Base-by-base conservation (phyloP, 1,140 invertebrate species). In the Gryon sp. region DNA sequence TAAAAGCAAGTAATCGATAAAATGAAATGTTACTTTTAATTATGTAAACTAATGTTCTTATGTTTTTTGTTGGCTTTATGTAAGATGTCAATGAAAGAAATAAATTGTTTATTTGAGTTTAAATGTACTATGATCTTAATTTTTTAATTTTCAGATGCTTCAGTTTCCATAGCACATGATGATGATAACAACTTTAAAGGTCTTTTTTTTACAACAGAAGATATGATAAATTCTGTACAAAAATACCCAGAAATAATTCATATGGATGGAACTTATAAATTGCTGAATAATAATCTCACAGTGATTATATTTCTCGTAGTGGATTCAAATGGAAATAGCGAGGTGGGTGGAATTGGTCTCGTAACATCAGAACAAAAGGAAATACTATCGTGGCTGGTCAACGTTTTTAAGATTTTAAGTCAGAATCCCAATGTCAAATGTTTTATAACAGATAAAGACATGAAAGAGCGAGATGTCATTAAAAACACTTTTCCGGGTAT, bases 351-450 rank as follows among this genome's bases (percentile, higher is more conserved):
- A 15, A n/a, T 43, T 11, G 18, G 40, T 9, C n/a, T 43, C 2
- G 11, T 43, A 2, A 20, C 40, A 19, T 6, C 4, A 4, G 40
- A 43, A 20, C 8, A 43, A 6, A 43, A 22, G 18, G 40, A 43
- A 20, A 43, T 43, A 9, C 8, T 43, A 20, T n/a, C 8, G 92
- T 93, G 93, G 92, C 93, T 92, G n/a, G 92, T 92, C 92, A 92
- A 91, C 91, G 91, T 91, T 93, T 93, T 92, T 92, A 92, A 93
- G 92, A 32, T 40, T 5, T 92, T 43, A 1, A 43, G n/a, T 20
- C 1, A 92, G 93, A 93, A 93, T n/a, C 19, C 19, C n/a, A 19
- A 34, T 34, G 24, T 52, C 6, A 52, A 34, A 16, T 52, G 46
- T 19, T 52, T 52, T 34, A 52, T 52, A 15, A 34, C 46, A 16